phyloP scores from a whole-genome alignment of 2,888 invertebrate genomes.

The Drepana falcataria region DNA sequence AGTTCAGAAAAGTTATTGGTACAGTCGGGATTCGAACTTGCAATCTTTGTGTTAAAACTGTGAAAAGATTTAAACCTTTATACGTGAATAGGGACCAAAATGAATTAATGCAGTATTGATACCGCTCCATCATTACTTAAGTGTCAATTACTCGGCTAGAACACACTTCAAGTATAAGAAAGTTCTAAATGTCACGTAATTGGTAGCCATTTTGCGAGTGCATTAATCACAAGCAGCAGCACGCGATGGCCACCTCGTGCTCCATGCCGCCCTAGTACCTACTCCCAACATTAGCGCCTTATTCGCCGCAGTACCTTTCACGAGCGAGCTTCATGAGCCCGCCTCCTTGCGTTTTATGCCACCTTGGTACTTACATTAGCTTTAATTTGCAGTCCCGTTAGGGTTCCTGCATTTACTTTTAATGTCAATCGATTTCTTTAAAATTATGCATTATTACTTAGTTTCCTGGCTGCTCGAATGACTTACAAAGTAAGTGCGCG shows the following conservation, averaged over 20 bases:
- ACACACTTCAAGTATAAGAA: slow-evolving; percentile 8
- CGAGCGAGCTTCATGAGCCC: background rate
- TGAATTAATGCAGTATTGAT: background rate
- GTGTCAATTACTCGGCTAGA: background rate
- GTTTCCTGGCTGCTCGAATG: too few relatives aligned
- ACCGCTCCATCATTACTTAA: background rate
- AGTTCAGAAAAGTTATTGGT: too few relatives aligned
- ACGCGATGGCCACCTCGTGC: slow-evolving; percentile 29
- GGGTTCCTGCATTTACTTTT: too few relatives aligned
- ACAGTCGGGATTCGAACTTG: too few relatives aligned
- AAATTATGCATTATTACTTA: too few relatives aligned
- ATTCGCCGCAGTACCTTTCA: slow-evolving; percentile 11
- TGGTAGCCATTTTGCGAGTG: slow-evolving; percentile 13
- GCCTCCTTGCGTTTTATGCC: background rate
- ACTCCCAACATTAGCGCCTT: slow-evolving; percentile 12
- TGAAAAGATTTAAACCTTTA: too few relatives aligned
- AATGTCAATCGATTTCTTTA: too few relatives aligned
- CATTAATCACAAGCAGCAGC: slow-evolving; percentile 29
- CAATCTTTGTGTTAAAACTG: too few relatives aligned
- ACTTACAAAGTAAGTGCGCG: too few relatives aligned
- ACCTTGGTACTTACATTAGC: background rate
- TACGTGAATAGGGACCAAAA: too few relatives aligned
- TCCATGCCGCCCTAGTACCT: slow-evolving; percentile 21
- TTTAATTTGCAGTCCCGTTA: too few relatives aligned
- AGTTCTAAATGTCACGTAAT: slow-evolving; percentile 27